Percentiles rank a stretch among this genome's conserved stretches.
These are phyloP conservation scores for Piscicola geometra DNA, from an alignment of 2,888 invertebrate genomes.

Conservation along the genomic window DNA sequence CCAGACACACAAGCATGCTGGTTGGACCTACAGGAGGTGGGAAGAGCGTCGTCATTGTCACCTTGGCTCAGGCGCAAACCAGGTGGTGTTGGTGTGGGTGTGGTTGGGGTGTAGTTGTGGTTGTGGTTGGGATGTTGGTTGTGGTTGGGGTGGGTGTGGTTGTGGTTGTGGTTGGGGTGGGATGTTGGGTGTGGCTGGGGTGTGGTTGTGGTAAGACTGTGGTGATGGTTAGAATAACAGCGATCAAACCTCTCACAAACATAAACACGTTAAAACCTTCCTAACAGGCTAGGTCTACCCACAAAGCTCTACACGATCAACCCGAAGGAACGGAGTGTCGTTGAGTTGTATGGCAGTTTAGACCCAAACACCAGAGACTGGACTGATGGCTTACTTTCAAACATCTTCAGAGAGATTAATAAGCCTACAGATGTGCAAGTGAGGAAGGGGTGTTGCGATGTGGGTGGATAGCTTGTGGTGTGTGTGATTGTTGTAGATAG, in stretches of 20 bases:
- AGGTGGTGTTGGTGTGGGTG: constrained; percentile 49
- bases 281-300: constrained; percentile 64
- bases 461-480: too few relatives aligned
- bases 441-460: neutral
- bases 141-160: neutral
- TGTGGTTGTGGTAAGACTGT: neutral
- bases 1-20: constrained; percentile 82
- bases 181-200: neutral
- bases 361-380: constrained; percentile 82
- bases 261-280: neutral
- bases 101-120: neutral
- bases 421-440: constrained; percentile 59
- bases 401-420: constrained; percentile 85
- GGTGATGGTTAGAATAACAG: neutral
- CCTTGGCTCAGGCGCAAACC: constrained; percentile 73
- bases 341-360: constrained; percentile 81
- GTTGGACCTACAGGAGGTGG: constrained; percentile 90
- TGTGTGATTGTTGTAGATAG: too few relatives aligned
- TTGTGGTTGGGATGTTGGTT: neutral
- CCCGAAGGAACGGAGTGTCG: constrained; percentile 82
- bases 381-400: constrained; percentile 85
- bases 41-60: constrained; percentile 77
- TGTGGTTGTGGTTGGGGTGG: neutral
- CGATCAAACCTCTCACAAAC: neutral
- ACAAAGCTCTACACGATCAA: constrained; percentile 78